Evolutionary conservation across 2,888 invertebrate genomes (phyloP), one percentile per base, ranked within the genome.

Genomic region (Cheilosia urbana): DNA sequence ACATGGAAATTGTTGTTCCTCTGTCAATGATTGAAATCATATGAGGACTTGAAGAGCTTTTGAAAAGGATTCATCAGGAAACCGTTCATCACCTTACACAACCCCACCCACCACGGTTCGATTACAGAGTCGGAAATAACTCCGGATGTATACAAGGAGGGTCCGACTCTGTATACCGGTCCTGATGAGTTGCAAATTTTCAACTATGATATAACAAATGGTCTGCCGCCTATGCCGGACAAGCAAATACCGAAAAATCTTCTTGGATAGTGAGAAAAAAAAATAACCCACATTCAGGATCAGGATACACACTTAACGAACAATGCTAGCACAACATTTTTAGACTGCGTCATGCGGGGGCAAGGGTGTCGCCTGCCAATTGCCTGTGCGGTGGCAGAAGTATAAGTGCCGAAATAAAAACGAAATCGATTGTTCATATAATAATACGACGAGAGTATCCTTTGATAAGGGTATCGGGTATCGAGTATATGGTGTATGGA

Each of bases 351-450:
- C 17, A 47, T 47, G 47, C 17, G 47, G 47, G 47, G 15, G 24
- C 5, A 4, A 4, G 1, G 65, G 21, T 45, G 63, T 34, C 21
- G 40, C 65, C 40, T 47, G 72, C 57, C 85, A 81, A 77, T 85
- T 85, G 85, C 77, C 81, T 69, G 72, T 66, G 63, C 63, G 71
- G 76, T 66, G 68, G 85, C 76, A 77, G 72, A 84, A 77, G 76
- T 72, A 77, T 81, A 85, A 85, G 85, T 85, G 85, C 81, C 80
- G 76, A 85, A 85, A 85, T 85, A 85, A 85, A 85, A 85, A 81
- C 76, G 72, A 66, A 85, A 81, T 81, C 85, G 81, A 81, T 85
- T 77, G 80, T 85, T 80, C 85, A 80, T 80, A 80, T 85, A 81
- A 85, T 85, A 85, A 85, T 68, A 77, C 62, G 73, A 34, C 71